Evolutionary conservation across 2,113 vertebrate genomes (phyloP), one percentile per base, ranked within the genome.

Genomic region (Trachemys scripta): DNA sequence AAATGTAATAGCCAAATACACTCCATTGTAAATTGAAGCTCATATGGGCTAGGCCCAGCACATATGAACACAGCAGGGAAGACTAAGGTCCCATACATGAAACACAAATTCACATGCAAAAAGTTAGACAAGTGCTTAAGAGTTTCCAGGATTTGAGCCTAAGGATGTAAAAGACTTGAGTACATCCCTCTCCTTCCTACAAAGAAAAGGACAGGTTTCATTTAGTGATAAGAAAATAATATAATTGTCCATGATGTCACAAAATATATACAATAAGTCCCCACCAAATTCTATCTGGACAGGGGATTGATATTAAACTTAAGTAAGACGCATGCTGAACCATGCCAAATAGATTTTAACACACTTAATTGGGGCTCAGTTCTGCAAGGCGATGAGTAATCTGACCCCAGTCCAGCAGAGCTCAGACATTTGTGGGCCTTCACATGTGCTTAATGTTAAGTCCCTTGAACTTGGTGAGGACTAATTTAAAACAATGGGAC

Each of bases 251-350:
- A 42, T 35, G 56, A 10, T 62, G 16, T 56, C 7, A 17, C 51
- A n/a, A 51, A 72, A 89, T 13, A 62, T 78, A 5, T 2, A 27
- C 35, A 4, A 78, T 88, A 76, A 27, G 78, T 83, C 85, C n/a
- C 6, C 5, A 54, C 12, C 69, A 85, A n/a, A 84, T 25, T 82
- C 1, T 4, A 69, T n/a, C 8, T 25, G 80, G n/a, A 6, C 42
- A 92, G 59, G 4, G 8, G 80, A 4, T 25, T 2, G 0, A 1
- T 86, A 82, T 3, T 84, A 86, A 84, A 22, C 53, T 3, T 0
- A 4, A 54, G 0, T 20, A 3, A 22, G 2, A 57, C 53, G 81
- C 87, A 81, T 0, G n/a, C 6, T 3, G 82, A 69, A 1, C 27
- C 84, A 53, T 75, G 82, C 2, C 38, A 53, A 91, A 80, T 5